phyloP scores from a whole-genome alignment of 2,888 invertebrate species.

The Epistrophe grossulariae region DNA sequence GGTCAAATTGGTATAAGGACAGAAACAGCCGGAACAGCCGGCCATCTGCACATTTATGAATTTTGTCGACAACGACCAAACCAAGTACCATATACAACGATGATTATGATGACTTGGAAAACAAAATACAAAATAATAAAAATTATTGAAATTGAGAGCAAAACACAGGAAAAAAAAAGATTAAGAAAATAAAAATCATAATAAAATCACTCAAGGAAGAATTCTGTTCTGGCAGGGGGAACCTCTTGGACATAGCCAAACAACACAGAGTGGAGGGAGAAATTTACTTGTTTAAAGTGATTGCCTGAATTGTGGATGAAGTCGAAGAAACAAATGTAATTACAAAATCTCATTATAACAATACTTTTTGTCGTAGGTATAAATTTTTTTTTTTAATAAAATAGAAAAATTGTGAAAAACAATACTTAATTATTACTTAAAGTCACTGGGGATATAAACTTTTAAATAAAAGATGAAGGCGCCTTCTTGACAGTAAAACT shows the following conservation, averaged over 20 bases:
- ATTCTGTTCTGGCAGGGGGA: background rate
- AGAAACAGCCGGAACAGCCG: constrained; percentile 33
- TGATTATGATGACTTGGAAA: constrained; percentile 53
- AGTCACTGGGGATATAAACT: background rate
- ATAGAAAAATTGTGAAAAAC: background rate
- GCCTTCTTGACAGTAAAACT: background rate
- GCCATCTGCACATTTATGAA: constrained; percentile 76
- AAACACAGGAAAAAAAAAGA: constrained; percentile 47
- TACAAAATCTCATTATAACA: constrained; percentile 71
- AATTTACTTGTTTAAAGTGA: constrained; percentile 29
- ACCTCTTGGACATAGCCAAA: constrained; percentile 16
- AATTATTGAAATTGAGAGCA: constrained; percentile 67
- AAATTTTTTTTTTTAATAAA: background rate
- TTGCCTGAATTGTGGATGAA: constrained; percentile 23
- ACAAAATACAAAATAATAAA: constrained; percentile 48
- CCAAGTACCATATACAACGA: background rate
- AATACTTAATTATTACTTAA: background rate
- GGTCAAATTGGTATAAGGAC: constrained; percentile 63
- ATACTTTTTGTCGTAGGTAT: constrained; percentile 39
- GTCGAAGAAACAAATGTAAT: constrained; percentile 70
- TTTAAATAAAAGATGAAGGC: background rate
- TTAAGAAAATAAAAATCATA: constrained; percentile 54
- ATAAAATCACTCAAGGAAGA: constrained; percentile 50
- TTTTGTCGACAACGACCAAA: constrained; percentile 52
- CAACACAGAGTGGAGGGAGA: constrained; percentile 10